Conservation (phyloP, 2,113 vertebrate genomes). For the Brachirus orientalis region DNA sequence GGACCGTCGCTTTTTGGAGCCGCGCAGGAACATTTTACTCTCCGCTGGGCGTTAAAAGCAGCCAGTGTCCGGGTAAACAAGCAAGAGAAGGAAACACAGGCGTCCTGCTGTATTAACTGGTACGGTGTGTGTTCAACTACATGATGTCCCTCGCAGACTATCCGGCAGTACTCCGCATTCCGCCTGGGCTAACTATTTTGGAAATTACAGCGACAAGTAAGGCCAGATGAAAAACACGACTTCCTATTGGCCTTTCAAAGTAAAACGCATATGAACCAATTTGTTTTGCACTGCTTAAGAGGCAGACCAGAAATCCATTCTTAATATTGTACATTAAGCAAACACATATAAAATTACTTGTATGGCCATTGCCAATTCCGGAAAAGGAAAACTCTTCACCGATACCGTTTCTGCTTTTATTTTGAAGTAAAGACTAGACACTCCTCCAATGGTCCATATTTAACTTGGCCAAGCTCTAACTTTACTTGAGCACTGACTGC, state of each 20-base stretch:
- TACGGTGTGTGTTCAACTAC: conserved; percentile 37
- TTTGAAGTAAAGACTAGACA: conserved; percentile 19
- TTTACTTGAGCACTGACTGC: conserved; percentile 13
- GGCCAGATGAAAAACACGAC: fast-evolving
- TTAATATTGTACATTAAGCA: fast-evolving
- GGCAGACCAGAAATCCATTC: too few species aligned
- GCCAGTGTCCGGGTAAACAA: not conserved
- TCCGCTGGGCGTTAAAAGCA: conserved; percentile 22
- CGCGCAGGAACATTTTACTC: conserved; percentile 79
- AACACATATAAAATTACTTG: too few species aligned
- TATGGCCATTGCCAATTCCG: too few species aligned
- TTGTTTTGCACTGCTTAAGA: not conserved
- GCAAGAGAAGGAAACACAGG: not conserved
- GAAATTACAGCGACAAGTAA: conserved; percentile 28
- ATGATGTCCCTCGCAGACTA: conserved; percentile 33
- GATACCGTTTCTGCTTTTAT: conserved; percentile 6
- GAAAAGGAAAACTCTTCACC: too few species aligned
- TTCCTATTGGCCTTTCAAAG: conserved; percentile 40
- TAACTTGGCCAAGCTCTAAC: conserved; percentile 6
- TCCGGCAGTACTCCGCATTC: conserved; percentile 26
- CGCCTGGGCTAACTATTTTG: conserved; percentile 21
- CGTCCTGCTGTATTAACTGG: not conserved
- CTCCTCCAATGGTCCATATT: fast-evolving
- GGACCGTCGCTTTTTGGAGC: conserved; percentile 83
- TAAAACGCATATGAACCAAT: conserved; percentile 7